Evolutionary conservation across 2,113 vertebrate genomes (phyloP).

Genomic region (Sceloporus undulatus): DNA sequence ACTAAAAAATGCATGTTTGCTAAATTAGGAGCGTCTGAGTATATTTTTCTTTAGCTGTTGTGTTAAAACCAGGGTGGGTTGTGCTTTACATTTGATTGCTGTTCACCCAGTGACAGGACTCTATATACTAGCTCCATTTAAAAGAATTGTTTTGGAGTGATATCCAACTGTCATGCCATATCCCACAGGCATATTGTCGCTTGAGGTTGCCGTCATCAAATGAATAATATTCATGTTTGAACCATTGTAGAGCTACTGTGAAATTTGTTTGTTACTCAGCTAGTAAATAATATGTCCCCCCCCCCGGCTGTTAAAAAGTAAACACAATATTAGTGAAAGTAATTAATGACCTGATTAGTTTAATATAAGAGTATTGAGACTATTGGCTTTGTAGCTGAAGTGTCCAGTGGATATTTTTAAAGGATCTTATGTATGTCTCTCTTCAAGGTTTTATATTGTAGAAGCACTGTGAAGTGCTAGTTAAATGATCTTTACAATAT

Average conservation of each 20-base stretch:
- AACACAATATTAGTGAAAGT: not conserved
- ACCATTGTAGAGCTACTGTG: not conserved
- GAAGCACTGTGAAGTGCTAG: not conserved
- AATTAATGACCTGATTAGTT: not conserved
- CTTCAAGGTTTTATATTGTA: not conserved
- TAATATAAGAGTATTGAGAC: not conserved
- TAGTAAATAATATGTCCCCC: not conserved
- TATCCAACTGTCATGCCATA: not conserved
- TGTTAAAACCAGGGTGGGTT: not conserved
- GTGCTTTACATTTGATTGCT: not conserved
- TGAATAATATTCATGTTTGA: not conserved
- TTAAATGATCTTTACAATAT: not conserved
- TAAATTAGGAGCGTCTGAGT: not conserved
- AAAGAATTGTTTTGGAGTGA: not conserved
- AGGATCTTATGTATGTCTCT: too few relatives aligned
- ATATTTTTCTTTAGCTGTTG: too few relatives aligned
- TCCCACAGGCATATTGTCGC: not conserved
- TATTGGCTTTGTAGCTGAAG: not conserved
- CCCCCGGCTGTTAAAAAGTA: not conserved
- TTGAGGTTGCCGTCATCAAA: not conserved
- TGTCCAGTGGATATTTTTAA: too few relatives aligned
- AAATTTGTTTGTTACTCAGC: not conserved
- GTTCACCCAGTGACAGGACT: not conserved
- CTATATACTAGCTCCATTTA: not conserved
- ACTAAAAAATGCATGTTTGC: not conserved